Percentiles rank a stretch among this genome's conserved stretches.
These are phyloP conservation scores for human (Homo sapiens) DNA, from an alignment of 2,113 vertebrate species.

Conservation along the genomic window DNA sequence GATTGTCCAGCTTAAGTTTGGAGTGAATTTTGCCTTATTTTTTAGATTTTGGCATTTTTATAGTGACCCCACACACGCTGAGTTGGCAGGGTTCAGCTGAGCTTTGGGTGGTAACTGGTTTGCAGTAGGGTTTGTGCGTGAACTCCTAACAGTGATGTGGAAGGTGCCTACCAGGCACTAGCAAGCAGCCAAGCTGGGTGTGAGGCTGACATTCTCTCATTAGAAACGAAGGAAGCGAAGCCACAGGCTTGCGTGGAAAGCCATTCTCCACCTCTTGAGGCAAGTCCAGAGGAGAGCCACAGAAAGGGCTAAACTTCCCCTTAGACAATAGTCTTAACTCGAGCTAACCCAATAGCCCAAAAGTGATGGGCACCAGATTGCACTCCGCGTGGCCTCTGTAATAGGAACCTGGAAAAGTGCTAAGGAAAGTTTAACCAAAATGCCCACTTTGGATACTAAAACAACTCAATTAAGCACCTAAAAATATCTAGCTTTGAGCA, in stretches of 20 bases:
- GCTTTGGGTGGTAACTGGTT: background rate
- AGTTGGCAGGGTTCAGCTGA: background rate
- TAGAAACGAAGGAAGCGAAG: background rate
- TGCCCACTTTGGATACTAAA: background rate
- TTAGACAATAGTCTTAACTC: background rate
- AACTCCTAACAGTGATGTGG: fast-evolving
- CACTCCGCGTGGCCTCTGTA: background rate
- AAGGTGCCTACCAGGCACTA: no score
- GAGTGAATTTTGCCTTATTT: background rate
- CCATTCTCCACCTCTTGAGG: background rate
- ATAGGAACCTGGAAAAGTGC: background rate
- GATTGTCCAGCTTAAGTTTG: background rate
- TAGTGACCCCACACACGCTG: background rate
- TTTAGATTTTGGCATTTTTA: background rate
- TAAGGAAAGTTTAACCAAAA: background rate
- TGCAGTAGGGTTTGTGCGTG: background rate
- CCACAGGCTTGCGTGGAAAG: background rate
- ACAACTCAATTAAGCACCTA: background rate
- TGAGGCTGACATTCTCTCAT: background rate
- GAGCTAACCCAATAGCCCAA: background rate
- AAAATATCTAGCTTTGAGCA: background rate
- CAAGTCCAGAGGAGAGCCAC: background rate
- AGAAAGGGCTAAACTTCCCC: background rate
- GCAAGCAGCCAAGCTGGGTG: no score
- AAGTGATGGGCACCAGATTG: no score